Percentiles rank a stretch among this genome's conserved stretches.
phyloP scores from a whole-genome alignment of 2,888 invertebrate species.

The Gisinianus flammeolus region DNA sequence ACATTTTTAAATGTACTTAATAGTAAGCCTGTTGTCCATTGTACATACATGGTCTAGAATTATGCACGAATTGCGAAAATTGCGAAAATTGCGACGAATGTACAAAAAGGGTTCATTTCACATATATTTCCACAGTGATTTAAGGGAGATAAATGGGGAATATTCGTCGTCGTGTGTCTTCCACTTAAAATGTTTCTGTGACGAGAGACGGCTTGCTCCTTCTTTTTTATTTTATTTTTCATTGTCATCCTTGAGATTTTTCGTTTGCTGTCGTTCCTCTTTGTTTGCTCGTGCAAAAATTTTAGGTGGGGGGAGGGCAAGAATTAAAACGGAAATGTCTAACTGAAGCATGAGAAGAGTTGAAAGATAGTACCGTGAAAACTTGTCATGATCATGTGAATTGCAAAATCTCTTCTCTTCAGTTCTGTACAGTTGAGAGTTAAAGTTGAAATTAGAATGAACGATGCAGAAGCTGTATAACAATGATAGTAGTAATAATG shows the following conservation, averaged over 20 bases:
- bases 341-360: slow-evolving; percentile 21
- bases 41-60: no score
- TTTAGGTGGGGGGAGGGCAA: background rate
- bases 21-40: no score
- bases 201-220: background rate
- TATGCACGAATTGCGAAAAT: no score
- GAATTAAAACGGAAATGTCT: slow-evolving; percentile 38
- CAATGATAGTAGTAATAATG: no score
- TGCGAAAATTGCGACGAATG: background rate
- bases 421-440: background rate
- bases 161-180: background rate
- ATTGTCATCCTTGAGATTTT: background rate
- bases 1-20: no score
- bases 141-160: background rate
- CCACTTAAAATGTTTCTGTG: background rate
- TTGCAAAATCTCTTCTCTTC: background rate
- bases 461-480: no score
- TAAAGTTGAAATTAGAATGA: no score
- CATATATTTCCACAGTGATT: background rate
- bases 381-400: slow-evolving; percentile 8
- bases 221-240: background rate
- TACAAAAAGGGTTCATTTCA: background rate
- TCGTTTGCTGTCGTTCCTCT: background rate
- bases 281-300: slow-evolving; percentile 23
- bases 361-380: slow-evolving; percentile 10